These are phyloP conservation scores for Austrofundulus limnaeus DNA, from an alignment of 2,113 vertebrate genomes.

Conservation along the genomic window DNA sequence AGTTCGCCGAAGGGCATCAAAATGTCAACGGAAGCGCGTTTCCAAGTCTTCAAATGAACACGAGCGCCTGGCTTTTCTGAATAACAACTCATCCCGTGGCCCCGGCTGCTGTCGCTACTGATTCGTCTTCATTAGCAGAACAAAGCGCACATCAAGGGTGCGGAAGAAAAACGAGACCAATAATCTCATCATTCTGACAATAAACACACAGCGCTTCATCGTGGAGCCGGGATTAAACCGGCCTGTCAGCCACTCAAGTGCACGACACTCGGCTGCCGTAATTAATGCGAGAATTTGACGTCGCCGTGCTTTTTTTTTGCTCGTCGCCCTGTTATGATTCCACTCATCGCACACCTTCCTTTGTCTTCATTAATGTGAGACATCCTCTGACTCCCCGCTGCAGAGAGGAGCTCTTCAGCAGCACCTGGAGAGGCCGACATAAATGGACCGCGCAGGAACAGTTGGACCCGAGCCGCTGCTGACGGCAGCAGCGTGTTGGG, in stretches of 20 bases:
- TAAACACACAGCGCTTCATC: slow-evolving; percentile 44
- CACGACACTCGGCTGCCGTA: slow-evolving; percentile 57
- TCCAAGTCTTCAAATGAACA: slow-evolving; percentile 73
- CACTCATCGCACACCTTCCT: slow-evolving; percentile 52
- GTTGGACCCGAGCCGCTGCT: slow-evolving; percentile 58
- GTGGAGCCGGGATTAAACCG: slow-evolving; percentile 44
- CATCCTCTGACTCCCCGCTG: slow-evolving; percentile 20
- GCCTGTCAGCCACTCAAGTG: slow-evolving; percentile 37
- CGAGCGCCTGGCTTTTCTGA: slow-evolving; percentile 60
- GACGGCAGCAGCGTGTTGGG: slow-evolving; percentile 29
- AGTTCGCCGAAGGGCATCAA: slow-evolving; percentile 77
- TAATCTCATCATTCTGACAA: slow-evolving; percentile 36
- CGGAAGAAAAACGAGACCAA: slow-evolving; percentile 22
- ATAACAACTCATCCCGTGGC: slow-evolving; percentile 72
- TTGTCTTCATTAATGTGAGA: slow-evolving; percentile 65
- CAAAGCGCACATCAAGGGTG: slow-evolving; percentile 51
- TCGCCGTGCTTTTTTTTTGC: slow-evolving; percentile 42
- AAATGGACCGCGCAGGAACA: slow-evolving; percentile 66
- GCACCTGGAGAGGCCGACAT: slow-evolving; percentile 47
- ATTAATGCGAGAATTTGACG: slow-evolving; percentile 60
- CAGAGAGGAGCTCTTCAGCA: slow-evolving; percentile 40
- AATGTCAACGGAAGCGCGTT: slow-evolving; percentile 72
- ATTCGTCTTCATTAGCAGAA: slow-evolving; percentile 76
- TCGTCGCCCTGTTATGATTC: slow-evolving; percentile 45
- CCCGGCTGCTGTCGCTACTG: slow-evolving; percentile 61